These are phyloP conservation scores for Candidula unifasciata DNA, from an alignment of 2,888 invertebrate species.

Conservation along the genomic window DNA sequence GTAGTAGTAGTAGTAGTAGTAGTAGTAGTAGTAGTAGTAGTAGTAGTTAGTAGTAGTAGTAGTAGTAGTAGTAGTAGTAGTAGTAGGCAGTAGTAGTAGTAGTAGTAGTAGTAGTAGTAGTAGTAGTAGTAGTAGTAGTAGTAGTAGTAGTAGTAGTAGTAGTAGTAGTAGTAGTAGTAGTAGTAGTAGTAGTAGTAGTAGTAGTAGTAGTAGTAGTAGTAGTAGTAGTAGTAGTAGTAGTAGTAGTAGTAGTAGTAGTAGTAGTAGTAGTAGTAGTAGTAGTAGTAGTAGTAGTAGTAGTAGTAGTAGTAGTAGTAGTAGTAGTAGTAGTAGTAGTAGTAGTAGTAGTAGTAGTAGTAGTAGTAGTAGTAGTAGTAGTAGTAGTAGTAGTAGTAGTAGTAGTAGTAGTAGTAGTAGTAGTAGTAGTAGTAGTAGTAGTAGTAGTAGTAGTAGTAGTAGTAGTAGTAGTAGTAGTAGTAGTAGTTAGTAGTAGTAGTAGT, in stretches of 20 bases:
- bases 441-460: slow-evolving; percentile 48
- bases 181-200: slow-evolving; percentile 37
- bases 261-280: not conserved
- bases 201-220: slow-evolving; percentile 3
- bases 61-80: slow-evolving; percentile 34
- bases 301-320: not conserved
- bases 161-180: slow-evolving; percentile 34
- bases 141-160: slow-evolving; percentile 35
- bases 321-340: slow-evolving; percentile 33
- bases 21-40: slow-evolving; percentile 29
- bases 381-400: slow-evolving; percentile 48
- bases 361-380: slow-evolving; percentile 39
- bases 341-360: slow-evolving; percentile 33
- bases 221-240: not conserved
- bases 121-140: slow-evolving; percentile 7
- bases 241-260: not conserved
- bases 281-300: not conserved
- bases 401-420: slow-evolving; percentile 40
- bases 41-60: slow-evolving; percentile 2
- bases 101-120: slow-evolving; percentile 10
- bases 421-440: slow-evolving; percentile 47
- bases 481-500: not conserved
- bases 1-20: slow-evolving; percentile 42
- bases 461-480: slow-evolving; percentile 35
- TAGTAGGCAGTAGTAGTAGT: slow-evolving; percentile 39